Base-by-base conservation (phyloP, 2,797 vertebrate species). In the Ataeniobius toweri region DNA sequence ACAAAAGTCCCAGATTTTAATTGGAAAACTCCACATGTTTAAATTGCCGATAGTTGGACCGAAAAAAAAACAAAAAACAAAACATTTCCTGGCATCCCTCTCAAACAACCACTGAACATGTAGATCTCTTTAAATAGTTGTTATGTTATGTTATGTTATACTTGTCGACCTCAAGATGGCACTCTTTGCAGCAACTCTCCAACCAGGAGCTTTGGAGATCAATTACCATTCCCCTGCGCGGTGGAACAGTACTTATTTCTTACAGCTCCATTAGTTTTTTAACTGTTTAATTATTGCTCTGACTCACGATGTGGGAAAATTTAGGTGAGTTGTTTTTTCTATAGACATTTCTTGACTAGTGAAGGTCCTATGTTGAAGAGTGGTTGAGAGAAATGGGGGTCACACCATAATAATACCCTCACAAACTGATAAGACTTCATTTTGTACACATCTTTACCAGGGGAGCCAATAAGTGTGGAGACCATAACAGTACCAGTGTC, bases 401-500 rank as follows among this genome's bases (percentile, higher is more conserved):
- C 10, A 46, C 44, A 46, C 9, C 44, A 46, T 56, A n/a, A 22
- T 12, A 10, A 56, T 12, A n/a, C 9, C 8, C 24, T 26, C 56
- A 58, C 56, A 58, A 58, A 56, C n/a, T 56, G 55, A 58, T 58
- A 58, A 58, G 26, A 26, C 56, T 7, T 31, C 2, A 36, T 36
- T 36, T 36, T 36, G 36, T 46, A 46, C 44, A 46, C 7, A 10
- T 46, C 44, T 46, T 46, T 46, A 46, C 44, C 44, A 46, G 44
- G 9, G 44, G 6, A 46, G 44, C 44, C 44, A 4, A 46, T 46
- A 46, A 46, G 44, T 46, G 44, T 7, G 10, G 44, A 10, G 44
- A 46, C 59, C 26, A 61, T 18, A 31, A 31, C 59, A 78, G 75
- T 68, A 85, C 87, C 74, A 51, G 65, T 69, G 75, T 78, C 41